Conservation (phyloP, 2,113 vertebrate species). For the Boleophthalmus pectinirostris region DNA sequence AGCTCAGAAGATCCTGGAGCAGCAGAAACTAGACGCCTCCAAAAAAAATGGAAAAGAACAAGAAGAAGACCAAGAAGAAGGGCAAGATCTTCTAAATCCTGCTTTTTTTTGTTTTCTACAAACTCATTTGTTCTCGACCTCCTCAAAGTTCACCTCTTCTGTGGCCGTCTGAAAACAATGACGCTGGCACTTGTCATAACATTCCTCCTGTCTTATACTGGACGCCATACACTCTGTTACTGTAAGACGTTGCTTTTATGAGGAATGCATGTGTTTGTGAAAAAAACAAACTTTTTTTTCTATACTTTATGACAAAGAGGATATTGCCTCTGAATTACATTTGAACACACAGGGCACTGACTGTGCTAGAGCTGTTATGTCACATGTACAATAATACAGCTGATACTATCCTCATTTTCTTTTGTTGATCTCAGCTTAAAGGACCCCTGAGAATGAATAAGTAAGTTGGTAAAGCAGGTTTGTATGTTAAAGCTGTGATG, state of each 20-base stretch:
- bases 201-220: conserved; percentile 23
- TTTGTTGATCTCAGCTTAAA: not conserved
- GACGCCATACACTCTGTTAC: conserved; percentile 14
- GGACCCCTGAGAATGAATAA: not conserved
- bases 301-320: conserved; percentile 63
- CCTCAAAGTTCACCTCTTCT: conserved; percentile 37
- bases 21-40: conserved; percentile 82
- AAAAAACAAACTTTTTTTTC: conserved; percentile 53
- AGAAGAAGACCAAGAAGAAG: too few relatives aligned
- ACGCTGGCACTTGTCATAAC: conserved; percentile 5
- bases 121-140: conserved; percentile 31
- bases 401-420: not conserved
- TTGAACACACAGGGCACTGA: conserved; percentile 41
- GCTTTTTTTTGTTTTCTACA: conserved; percentile 24
- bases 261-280: conserved; percentile 58
- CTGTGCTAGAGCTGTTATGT: conserved; percentile 39
- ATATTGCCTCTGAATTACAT: conserved; percentile 50
- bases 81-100: conserved; percentile 76
- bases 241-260: conserved; percentile 23
- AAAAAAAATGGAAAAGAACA: conserved; percentile 86
- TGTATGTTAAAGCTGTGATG: not conserved
- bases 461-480: not conserved
- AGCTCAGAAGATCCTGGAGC: conserved; percentile 79
- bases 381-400: conserved; percentile 11
- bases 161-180: conserved; percentile 35